Conservation (phyloP, 2,888 invertebrate genomes). For the Drosophila ochracea region DNA sequence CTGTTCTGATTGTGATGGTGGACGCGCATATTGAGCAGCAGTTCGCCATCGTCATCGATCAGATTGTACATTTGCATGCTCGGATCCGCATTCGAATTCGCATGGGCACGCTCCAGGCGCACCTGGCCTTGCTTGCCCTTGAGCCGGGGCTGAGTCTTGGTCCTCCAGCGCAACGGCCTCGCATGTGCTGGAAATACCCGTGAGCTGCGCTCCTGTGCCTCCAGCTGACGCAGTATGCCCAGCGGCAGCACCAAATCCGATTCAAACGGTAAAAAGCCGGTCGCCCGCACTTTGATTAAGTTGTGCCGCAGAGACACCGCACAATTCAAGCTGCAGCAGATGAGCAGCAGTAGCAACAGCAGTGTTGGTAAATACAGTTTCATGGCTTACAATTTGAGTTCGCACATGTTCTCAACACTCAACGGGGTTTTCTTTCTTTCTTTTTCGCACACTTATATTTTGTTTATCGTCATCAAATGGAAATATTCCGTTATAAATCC, state of each 20-base stretch:
- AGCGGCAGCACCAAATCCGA: conserved; percentile 66
- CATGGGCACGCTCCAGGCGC: conserved; percentile 62
- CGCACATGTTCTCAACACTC: conserved; percentile 34
- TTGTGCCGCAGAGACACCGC: conserved; percentile 32
- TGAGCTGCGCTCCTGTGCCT: conserved; percentile 62
- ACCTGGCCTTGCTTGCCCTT: conserved; percentile 52
- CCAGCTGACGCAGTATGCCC: conserved; percentile 63
- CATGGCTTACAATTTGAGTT: conserved; percentile 14
- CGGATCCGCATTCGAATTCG: conserved; percentile 15
- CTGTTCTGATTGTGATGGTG: conserved; percentile 50
- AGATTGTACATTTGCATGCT: conserved; percentile 65
- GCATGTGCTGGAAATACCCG: conserved; percentile 17
- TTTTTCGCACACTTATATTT: background rate
- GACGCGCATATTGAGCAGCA: conserved; percentile 65
- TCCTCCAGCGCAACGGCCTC: conserved; percentile 5
- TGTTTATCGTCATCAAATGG: background rate
- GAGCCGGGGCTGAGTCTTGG: conserved; percentile 14
- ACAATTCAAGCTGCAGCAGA: conserved; percentile 12
- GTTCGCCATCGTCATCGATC: conserved; percentile 71
- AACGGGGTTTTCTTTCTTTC: background rate
- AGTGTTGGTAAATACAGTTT: conserved; percentile 10
- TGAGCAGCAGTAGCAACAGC: conserved; percentile 11
- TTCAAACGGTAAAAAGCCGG: conserved; percentile 69
- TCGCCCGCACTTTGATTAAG: conserved; percentile 66
- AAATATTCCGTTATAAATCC: conserved; percentile 1